Conservation (phyloP, 2,113 vertebrate species). For the Trinectes maculatus region DNA sequence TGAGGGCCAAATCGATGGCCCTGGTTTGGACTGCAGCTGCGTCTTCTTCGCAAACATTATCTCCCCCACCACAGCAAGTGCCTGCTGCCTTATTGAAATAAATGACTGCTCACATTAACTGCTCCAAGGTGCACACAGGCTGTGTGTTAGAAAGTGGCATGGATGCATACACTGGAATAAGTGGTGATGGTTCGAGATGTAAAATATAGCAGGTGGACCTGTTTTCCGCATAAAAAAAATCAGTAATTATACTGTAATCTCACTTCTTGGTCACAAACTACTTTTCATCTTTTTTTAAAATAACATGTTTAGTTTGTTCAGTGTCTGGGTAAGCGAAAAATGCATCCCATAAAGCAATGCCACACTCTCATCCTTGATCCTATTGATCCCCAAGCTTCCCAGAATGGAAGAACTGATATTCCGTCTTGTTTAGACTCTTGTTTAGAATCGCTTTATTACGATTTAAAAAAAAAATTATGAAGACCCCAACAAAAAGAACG, state of each 20-base stretch:
- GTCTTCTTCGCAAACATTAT: conserved; percentile 56
- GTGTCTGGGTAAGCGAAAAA: not conserved
- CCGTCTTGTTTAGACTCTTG: too few relatives aligned
- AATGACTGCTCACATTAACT: conserved; percentile 46
- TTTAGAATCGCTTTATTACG: too few relatives aligned
- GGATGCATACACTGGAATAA: not conserved
- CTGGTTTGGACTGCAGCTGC: conserved; percentile 68
- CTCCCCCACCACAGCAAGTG: conserved; percentile 38
- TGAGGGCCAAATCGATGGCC: conserved; percentile 72
- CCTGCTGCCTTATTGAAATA: conserved; percentile 59
- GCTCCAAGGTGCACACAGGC: conserved; percentile 47
- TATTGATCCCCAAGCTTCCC: too few relatives aligned
- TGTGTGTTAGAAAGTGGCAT: conserved; percentile 35
- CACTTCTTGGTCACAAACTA: not conserved
- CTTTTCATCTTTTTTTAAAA: conserved; percentile 8
- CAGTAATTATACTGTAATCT: not conserved
- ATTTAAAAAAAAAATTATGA: too few relatives aligned
- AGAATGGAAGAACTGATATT: too few relatives aligned
- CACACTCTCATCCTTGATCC: not conserved
- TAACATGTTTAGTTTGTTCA: not conserved
- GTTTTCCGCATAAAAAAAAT: not conserved
- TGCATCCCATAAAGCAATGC: conserved; percentile 7
- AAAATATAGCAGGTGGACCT: conserved; percentile 1
- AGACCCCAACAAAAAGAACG: too few relatives aligned
- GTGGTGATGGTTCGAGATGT: conserved; percentile 37